phyloP scores from a whole-genome alignment of 2,797 vertebrate species.

The Sparidentex hasta region DNA sequence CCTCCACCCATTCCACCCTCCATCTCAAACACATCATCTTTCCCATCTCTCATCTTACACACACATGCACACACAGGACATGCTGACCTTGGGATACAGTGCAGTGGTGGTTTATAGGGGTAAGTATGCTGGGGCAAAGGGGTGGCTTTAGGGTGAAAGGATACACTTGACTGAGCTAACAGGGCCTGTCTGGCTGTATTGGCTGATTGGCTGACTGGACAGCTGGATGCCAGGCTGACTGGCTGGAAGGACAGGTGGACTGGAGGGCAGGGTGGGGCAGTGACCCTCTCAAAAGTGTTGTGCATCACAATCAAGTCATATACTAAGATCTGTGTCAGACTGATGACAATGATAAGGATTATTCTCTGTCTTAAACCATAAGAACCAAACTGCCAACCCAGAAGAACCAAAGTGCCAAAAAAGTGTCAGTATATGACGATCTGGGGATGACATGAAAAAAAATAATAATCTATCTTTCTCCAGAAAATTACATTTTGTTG shows the following conservation, averaged over 20 bases:
- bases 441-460: too few relatives aligned
- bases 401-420: too few relatives aligned
- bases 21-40: slow-evolving; percentile 65
- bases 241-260: slow-evolving; percentile 69
- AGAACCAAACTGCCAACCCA: too few relatives aligned
- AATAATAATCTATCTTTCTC: too few relatives aligned
- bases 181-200: slow-evolving; percentile 62
- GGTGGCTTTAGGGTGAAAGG: slow-evolving; percentile 78
- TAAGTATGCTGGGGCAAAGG: slow-evolving; percentile 66
- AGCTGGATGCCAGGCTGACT: slow-evolving; percentile 68
- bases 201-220: slow-evolving; percentile 62
- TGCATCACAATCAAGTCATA: slow-evolving; percentile 39
- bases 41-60: slow-evolving; percentile 39
- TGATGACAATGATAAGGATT: neutral
- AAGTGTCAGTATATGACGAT: too few relatives aligned
- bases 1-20: slow-evolving; percentile 63
- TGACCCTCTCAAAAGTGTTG: slow-evolving; percentile 33
- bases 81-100: slow-evolving; percentile 80
- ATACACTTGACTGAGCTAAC: slow-evolving; percentile 82
- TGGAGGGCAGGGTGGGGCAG: slow-evolving; percentile 53
- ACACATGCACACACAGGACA: slow-evolving; percentile 59
- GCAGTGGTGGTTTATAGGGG: slow-evolving; percentile 56
- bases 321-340: neutral
- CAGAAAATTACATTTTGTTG: too few relatives aligned
- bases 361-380: neutral